Conservation (phyloP, 2,888 invertebrate genomes). For the Oegoconia quadripuncta region DNA sequence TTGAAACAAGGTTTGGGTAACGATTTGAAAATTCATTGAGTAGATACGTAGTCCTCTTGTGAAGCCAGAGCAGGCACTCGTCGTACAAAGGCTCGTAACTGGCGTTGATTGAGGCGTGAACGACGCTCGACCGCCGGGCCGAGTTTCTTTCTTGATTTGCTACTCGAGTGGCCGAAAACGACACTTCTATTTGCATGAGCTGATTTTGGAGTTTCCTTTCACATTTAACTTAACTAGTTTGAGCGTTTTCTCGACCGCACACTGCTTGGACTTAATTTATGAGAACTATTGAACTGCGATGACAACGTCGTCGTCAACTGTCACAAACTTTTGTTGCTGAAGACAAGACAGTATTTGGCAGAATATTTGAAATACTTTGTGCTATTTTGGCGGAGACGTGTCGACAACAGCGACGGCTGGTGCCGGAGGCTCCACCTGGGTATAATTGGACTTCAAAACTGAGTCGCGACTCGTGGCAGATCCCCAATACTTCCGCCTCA, state of each 20-base stretch:
- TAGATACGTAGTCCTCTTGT: conserved; percentile 21
- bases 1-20: neutral
- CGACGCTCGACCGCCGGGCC: conserved; percentile 63
- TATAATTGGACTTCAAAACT: conserved; percentile 80
- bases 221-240: conserved; percentile 24
- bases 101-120: conserved; percentile 77
- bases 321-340: conserved; percentile 57
- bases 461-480: conserved; percentile 55
- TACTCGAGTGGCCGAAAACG: conserved; percentile 73
- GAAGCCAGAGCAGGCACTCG: conserved; percentile 51
- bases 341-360: too few relatives aligned
- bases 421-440: conserved; percentile 51
- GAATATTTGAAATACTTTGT: too few relatives aligned
- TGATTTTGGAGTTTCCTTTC: conserved; percentile 55
- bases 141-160: conserved; percentile 76
- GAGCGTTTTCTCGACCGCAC: conserved; percentile 14
- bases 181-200: conserved; percentile 74
- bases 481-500: conserved; percentile 76
- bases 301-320: conserved; percentile 19
- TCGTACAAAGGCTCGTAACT: conserved; percentile 64
- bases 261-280: conserved; percentile 6
- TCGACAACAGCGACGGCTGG: conserved; percentile 5
- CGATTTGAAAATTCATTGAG: conserved; percentile 10
- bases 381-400: too few relatives aligned
- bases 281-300: too few relatives aligned